Percentiles rank a stretch among this genome's conserved stretches.
Evolutionary conservation across 30 jellyfish, hydroid and myxozoan genomes (phyloP).

Genomic region (Hydractinia symbiolongicarpus): DNA sequence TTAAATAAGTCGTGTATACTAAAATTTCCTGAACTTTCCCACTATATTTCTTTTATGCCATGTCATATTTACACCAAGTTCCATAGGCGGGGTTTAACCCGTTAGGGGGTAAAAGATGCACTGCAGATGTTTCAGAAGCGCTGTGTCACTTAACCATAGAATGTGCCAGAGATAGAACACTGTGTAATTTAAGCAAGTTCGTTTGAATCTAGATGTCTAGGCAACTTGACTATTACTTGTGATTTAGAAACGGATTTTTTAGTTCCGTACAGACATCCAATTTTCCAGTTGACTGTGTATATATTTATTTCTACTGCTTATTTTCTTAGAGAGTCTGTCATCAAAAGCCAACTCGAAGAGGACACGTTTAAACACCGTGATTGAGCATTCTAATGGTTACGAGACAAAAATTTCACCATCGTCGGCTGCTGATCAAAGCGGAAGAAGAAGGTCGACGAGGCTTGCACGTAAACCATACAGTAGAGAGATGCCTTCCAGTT

Average conservation of each 20-base stretch:
- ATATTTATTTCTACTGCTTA: not conserved
- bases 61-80: no score
- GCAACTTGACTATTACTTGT: no score
- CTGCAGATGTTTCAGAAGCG: no score
- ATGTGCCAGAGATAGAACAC: not conserved
- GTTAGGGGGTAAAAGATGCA: not conserved
- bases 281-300: not conserved
- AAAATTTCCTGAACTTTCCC: no score
- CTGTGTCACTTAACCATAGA: no score
- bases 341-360: constrained; percentile 5
- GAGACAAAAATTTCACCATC: constrained; percentile 3
- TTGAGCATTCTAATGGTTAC: constrained; percentile 2
- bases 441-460: constrained; percentile 22
- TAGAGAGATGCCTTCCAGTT: constrained; percentile 3
- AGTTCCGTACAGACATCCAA: not conserved
- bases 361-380: constrained; percentile 19
- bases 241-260: no score
- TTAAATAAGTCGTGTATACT: no score
- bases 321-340: not conserved
- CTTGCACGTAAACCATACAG: constrained; percentile 24
- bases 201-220: no score
- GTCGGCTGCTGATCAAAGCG: not conserved
- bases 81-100: no score
- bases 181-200: not conserved
- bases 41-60: no score